Conservation (phyloP, 92 coral and sea anemone genomes). For the Scolanthus callimorphus region DNA sequence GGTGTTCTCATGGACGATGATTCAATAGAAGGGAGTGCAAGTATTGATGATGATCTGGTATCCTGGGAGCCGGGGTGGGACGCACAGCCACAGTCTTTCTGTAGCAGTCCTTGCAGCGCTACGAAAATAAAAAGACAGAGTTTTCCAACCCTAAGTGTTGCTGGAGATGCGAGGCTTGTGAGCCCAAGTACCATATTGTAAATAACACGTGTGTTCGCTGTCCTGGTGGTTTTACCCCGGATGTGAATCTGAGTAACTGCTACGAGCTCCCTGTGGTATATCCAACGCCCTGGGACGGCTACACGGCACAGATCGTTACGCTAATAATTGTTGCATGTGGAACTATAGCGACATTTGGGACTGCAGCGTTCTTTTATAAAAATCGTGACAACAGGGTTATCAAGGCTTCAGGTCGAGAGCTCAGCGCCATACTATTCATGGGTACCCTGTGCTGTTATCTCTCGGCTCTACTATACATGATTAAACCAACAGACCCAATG, state of each 20-base stretch:
- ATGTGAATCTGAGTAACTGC: slow-evolving; percentile 38
- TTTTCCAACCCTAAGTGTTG: slow-evolving; percentile 53
- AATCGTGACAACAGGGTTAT: slow-evolving; percentile 46
- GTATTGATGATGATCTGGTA: slow-evolving; percentile 28
- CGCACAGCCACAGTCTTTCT: slow-evolving; percentile 52
- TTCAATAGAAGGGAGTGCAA: slow-evolving; percentile 34
- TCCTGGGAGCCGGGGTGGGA: slow-evolving; percentile 34
- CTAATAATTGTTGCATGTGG: slow-evolving; percentile 33
- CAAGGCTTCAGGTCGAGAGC: slow-evolving; percentile 76
- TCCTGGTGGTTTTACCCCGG: slow-evolving; percentile 51
- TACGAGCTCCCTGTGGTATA: slow-evolving; percentile 50
- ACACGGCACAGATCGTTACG: slow-evolving; percentile 35
- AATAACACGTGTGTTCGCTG: slow-evolving; percentile 66
- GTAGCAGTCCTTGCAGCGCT: slow-evolving; percentile 56
- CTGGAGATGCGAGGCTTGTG: slow-evolving; percentile 70
- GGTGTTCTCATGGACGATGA: slow-evolving; percentile 45
- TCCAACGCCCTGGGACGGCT: slow-evolving; percentile 44
- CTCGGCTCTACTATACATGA: slow-evolving; percentile 45
- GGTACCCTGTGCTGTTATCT: slow-evolving; percentile 59
- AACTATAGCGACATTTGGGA: slow-evolving; percentile 27
- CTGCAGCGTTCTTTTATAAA: slow-evolving; percentile 45
- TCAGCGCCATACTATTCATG: slow-evolving; percentile 54
- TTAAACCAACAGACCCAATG: slow-evolving; percentile 40
- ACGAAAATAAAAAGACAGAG: slow-evolving; percentile 33
- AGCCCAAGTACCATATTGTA: slow-evolving; percentile 25